These are phyloP conservation scores for Scaptodrosophila latifasciaeformis DNA, from an alignment of 2,888 invertebrate species.

Conservation along the genomic window DNA sequence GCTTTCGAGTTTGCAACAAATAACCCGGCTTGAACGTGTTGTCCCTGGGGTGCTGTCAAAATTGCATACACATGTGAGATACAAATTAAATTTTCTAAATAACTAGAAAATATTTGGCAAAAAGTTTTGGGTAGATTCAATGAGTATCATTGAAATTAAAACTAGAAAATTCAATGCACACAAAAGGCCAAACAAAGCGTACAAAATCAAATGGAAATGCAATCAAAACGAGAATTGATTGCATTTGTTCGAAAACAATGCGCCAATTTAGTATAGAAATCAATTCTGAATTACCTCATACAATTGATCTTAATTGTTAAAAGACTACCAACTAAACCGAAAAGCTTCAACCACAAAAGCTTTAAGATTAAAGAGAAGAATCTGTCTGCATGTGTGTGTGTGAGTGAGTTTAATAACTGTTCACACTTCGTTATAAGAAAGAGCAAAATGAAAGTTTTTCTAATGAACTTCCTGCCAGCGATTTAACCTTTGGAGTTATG, in stretches of 20 bases:
- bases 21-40: too few species aligned
- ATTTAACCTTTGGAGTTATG: slow-evolving; percentile 42
- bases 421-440: slow-evolving; percentile 31
- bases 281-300: slow-evolving; percentile 19
- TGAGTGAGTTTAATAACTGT: slow-evolving; percentile 22
- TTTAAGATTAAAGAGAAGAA: slow-evolving; percentile 4
- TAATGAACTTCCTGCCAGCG: slow-evolving; percentile 59
- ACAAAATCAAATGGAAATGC: slow-evolving; percentile 43
- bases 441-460: slow-evolving; percentile 20
- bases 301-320: neutral
- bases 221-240: slow-evolving; percentile 46
- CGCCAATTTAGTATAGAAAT: slow-evolving; percentile 13
- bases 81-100: slow-evolving; percentile 54
- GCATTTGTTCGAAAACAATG: slow-evolving; percentile 33
- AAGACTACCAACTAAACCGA: too few species aligned
- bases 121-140: slow-evolving; percentile 13
- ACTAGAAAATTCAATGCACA: slow-evolving; percentile 10
- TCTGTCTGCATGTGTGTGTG: neutral
- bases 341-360: slow-evolving; percentile 15
- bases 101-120: slow-evolving; percentile 31
- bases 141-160: slow-evolving; percentile 3
- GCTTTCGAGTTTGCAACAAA: too few species aligned
- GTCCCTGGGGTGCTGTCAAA: too few species aligned
- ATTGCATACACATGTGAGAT: slow-evolving; percentile 3
- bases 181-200: too few species aligned